These are phyloP conservation scores for Malthinus seriepunctatus DNA, from an alignment of 2,888 invertebrate species.

Conservation along the genomic window DNA sequence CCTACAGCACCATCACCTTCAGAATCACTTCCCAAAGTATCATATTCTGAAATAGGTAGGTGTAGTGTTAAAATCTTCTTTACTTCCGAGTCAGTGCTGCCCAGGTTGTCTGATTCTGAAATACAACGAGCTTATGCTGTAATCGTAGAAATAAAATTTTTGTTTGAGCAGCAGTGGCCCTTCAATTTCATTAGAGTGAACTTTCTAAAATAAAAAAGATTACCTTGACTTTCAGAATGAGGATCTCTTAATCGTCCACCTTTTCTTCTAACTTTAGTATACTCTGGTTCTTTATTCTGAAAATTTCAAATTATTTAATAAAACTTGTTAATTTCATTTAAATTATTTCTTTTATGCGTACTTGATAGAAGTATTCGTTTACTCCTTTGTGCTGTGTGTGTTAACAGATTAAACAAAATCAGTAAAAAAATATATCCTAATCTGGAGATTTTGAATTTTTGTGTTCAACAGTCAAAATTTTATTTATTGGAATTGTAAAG, in stretches of 20 bases:
- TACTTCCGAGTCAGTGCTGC: conserved; percentile 93
- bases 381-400: no score
- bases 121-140: conserved; percentile 39
- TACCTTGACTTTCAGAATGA: conserved; percentile 85
- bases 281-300: conserved; percentile 79
- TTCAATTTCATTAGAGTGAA: conserved; percentile 3
- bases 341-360: not conserved
- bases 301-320: conserved; percentile 31
- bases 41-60: conserved; percentile 93
- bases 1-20: conserved; percentile 73
- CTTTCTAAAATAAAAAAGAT: conserved; percentile 8
- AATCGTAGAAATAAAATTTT: conserved; percentile 1
- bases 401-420: no score
- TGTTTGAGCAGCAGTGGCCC: conserved; percentile 46
- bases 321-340: not conserved
- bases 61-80: conserved; percentile 91
- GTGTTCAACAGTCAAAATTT: no score
- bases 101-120: conserved; percentile 91
- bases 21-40: conserved; percentile 80
- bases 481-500: no score
- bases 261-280: conserved; percentile 83
- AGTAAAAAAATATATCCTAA: no score
- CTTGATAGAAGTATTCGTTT: no score
- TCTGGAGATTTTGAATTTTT: no score
- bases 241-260: conserved; percentile 77